phyloP scores from a whole-genome alignment of 53 echinoderm and acorn worm species.

The Arbacia lixula region DNA sequence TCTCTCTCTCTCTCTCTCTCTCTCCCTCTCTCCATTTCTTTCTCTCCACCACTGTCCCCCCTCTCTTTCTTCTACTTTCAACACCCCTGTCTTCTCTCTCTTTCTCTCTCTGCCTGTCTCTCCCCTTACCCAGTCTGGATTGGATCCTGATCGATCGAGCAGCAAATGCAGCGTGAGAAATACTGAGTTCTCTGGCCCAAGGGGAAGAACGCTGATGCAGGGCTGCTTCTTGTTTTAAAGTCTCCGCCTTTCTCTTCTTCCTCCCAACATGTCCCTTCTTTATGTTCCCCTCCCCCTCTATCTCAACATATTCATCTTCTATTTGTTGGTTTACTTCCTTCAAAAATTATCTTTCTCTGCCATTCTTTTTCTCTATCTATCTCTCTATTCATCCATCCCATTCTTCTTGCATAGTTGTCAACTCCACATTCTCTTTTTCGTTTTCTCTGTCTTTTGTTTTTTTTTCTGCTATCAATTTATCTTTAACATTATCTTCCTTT shows the following conservation, averaged over 20 bases:
- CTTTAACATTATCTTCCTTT: too few relatives aligned
- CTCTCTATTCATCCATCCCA: too few relatives aligned
- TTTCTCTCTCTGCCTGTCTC: neutral
- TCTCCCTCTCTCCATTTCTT: neutral
- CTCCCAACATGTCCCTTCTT: neutral
- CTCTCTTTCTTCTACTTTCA: neutral
- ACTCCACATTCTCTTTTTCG: too few relatives aligned
- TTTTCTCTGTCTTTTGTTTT: too few relatives aligned
- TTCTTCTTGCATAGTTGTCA: too few relatives aligned
- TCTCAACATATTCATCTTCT: too few relatives aligned
- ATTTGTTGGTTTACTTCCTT: too few relatives aligned
- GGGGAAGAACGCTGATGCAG: neutral
- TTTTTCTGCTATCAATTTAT: too few relatives aligned
- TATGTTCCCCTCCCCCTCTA: too few relatives aligned
- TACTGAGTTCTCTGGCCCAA: neutral
- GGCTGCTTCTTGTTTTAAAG: neutral
- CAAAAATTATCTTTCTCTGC: too few relatives aligned
- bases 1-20: neutral
- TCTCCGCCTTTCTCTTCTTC: conserved; percentile 9
- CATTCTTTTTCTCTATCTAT: too few relatives aligned
- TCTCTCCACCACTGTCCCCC: neutral
- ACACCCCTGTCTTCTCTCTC: neutral
- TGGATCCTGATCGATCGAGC: conserved; percentile 29
- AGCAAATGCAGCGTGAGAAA: conserved; percentile 11
- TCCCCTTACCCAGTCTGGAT: neutral